phyloP scores from a whole-genome alignment of 2,888 invertebrate genomes.

The Lissonota sp. region DNA sequence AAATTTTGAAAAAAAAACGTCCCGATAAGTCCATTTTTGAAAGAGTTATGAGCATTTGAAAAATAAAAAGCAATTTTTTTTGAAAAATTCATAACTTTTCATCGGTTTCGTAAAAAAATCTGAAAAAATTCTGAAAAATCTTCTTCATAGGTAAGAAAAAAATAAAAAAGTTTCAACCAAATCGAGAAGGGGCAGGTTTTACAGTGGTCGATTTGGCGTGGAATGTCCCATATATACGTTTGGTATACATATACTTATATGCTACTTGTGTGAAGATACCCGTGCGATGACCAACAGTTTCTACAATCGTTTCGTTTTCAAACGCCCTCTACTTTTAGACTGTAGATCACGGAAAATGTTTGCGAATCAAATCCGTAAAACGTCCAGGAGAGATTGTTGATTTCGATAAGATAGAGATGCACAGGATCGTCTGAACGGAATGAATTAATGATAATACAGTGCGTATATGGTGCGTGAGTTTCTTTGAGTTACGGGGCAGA shows the following conservation, averaged over 20 bases:
- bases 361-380: conserved; percentile 58
- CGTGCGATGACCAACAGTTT: conserved; percentile 46
- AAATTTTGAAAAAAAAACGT: too few species aligned
- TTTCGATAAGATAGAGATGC: conserved; percentile 65
- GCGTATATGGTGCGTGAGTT: conserved; percentile 67
- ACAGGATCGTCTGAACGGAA: conserved; percentile 42
- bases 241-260: conserved; percentile 7
- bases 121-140: too few species aligned
- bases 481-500: conserved; percentile 40
- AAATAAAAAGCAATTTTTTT: too few species aligned
- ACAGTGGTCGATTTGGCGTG: too few species aligned
- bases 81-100: too few species aligned
- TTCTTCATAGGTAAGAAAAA: too few species aligned
- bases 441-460: conserved; percentile 65
- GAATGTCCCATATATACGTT: conserved; percentile 11
- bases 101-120: too few species aligned
- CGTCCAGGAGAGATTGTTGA: conserved; percentile 54
- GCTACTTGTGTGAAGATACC: conserved; percentile 35
- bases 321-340: conserved; percentile 39
- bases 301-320: conserved; percentile 80
- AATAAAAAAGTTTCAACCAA: too few species aligned
- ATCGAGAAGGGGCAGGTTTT: too few species aligned
- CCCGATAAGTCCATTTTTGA: too few species aligned
- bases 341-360: conserved; percentile 17
- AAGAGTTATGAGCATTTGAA: too few species aligned